Conservation (phyloP, 2,113 vertebrate genomes). For the Malurus melanocephalus region DNA sequence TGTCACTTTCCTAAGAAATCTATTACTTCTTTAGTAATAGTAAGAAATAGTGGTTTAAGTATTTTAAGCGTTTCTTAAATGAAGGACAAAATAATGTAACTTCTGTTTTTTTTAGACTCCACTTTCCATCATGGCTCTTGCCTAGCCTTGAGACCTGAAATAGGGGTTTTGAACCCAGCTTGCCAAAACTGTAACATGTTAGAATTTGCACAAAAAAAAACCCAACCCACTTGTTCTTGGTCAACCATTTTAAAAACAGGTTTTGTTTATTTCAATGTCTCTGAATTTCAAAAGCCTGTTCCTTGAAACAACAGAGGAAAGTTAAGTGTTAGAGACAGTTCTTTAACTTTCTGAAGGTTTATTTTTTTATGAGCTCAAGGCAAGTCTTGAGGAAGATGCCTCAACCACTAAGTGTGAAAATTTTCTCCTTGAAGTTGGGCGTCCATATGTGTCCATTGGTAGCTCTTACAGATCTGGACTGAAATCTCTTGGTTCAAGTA, state of each 20-base stretch:
- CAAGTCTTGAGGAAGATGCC: not conserved
- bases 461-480: not conserved
- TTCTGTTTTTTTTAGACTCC: not conserved
- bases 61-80: not conserved
- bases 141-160: not conserved
- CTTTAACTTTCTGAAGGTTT: not conserved
- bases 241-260: not conserved
- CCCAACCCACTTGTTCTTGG: not conserved
- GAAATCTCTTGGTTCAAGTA: not conserved
- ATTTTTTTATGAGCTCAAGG: not conserved
- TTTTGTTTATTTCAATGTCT: not conserved
- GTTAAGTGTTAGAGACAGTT: not conserved
- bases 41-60: not conserved
- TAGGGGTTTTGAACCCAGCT: not conserved
- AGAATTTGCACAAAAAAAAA: not conserved
- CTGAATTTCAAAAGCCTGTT: not conserved
- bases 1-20: not conserved
- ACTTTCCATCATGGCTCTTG: not conserved
- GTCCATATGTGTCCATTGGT: not conserved
- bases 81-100: not conserved
- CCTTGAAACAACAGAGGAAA: not conserved
- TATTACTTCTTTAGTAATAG: not conserved
- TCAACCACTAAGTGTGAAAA: not conserved
- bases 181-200: not conserved
- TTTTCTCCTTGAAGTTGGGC: not conserved